Evolutionary conservation across 2,888 invertebrate genomes (phyloP).

Genomic region (Hirtodrosophila cameraria): DNA sequence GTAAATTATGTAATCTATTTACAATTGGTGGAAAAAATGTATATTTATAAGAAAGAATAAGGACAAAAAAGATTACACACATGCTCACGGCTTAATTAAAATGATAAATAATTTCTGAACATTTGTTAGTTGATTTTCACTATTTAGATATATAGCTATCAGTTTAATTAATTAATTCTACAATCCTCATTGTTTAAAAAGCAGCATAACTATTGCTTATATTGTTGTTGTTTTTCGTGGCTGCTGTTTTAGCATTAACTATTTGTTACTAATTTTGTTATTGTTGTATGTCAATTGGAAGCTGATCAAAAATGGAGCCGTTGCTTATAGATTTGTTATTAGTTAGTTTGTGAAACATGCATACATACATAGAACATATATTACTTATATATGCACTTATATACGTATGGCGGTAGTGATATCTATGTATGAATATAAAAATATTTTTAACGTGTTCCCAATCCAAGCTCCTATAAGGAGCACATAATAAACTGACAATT

Average conservation of each 20-base stretch:
- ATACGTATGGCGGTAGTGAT: slow-evolving; percentile 13
- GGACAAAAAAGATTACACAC: slow-evolving; percentile 7
- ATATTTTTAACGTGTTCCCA: slow-evolving; percentile 60
- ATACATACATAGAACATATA: slow-evolving; percentile 9
- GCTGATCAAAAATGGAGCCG: slow-evolving; percentile 43
- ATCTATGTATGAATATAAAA: slow-evolving; percentile 37
- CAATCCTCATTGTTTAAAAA: slow-evolving; percentile 37
- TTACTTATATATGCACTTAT: slow-evolving; percentile 22
- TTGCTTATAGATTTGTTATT: slow-evolving; percentile 21
- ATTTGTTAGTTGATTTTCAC: slow-evolving; percentile 8
- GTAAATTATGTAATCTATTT: slow-evolving; percentile 48
- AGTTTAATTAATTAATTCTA: slow-evolving; percentile 24
- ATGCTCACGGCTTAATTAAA: slow-evolving; percentile 3
- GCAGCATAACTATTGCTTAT: slow-evolving; percentile 44
- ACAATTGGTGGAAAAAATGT: slow-evolving; percentile 37
- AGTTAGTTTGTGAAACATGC: slow-evolving; percentile 22
- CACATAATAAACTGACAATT: slow-evolving; percentile 62
- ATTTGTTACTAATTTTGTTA: slow-evolving; percentile 28
- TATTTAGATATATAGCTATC: slow-evolving; percentile 13
- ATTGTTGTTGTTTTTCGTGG: slow-evolving; percentile 34
- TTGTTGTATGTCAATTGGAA: slow-evolving; percentile 62
- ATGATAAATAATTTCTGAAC: slow-evolving; percentile 1
- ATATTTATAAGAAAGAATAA: slow-evolving; percentile 3
- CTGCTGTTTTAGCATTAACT: slow-evolving; percentile 12
- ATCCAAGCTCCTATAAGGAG: slow-evolving; percentile 73